phyloP scores from a whole-genome alignment of 1,140 invertebrate genomes.

The Heterodera carotae region DNA sequence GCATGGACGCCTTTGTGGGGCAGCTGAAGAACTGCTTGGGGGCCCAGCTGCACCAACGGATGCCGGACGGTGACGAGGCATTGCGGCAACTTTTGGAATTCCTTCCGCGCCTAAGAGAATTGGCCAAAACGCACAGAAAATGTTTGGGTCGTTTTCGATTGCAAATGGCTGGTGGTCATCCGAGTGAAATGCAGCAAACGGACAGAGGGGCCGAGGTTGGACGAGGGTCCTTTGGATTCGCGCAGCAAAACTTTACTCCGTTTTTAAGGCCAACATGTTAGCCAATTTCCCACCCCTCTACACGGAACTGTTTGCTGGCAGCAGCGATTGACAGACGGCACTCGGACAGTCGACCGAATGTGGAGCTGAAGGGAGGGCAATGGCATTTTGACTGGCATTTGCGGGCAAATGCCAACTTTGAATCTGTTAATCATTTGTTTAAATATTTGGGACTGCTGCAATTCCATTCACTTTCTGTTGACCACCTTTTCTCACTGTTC shows the following conservation, averaged over 20 bases:
- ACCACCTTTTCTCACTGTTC: too few relatives aligned
- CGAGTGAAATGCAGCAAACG: neutral
- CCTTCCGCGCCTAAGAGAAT: constrained; percentile 18
- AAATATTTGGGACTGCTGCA: too few relatives aligned
- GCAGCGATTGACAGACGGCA: constrained; percentile 6
- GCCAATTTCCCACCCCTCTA: constrained; percentile 33
- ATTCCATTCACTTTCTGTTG: too few relatives aligned
- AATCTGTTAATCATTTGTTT: too few relatives aligned
- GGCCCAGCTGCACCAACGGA: constrained; percentile 21
- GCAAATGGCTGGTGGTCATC: neutral
- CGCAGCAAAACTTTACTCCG: neutral
- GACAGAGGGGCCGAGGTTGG: constrained; percentile 2
- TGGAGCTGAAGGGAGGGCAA: too few relatives aligned
- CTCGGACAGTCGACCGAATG: too few relatives aligned
- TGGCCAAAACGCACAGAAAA: constrained; percentile 16
- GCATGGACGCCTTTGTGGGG: constrained; percentile 31
- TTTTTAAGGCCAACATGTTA: constrained; percentile 13
- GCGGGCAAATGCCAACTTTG: too few relatives aligned
- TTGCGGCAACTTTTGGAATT: constrained; percentile 32
- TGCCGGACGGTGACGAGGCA: constrained; percentile 30
- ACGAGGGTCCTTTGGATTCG: too few relatives aligned
- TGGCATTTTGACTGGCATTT: neutral
- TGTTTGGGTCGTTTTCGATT: constrained; percentile 26
- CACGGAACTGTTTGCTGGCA: constrained; percentile 29
- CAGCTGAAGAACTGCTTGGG: constrained; percentile 39